Evolutionary conservation across 2,113 vertebrate genomes (phyloP).

Genomic region (Montifringilla adamsi): DNA sequence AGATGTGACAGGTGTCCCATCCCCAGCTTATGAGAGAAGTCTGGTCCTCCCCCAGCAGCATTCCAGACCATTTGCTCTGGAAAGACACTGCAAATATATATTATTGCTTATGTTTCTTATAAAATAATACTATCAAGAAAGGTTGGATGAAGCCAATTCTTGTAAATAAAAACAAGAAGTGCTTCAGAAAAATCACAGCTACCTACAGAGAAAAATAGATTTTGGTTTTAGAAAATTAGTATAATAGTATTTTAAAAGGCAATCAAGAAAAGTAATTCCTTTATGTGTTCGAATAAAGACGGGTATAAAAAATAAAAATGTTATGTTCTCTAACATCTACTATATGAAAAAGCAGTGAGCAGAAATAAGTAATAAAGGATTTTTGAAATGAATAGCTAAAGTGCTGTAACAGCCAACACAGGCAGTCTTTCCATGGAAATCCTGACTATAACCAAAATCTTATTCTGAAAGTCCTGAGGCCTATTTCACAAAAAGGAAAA

Average conservation of each 20-base stretch:
- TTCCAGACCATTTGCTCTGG: neutral
- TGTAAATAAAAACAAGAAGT: neutral
- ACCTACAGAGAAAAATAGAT: neutral
- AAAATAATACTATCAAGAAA: neutral
- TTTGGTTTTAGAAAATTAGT: neutral
- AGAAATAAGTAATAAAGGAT: neutral
- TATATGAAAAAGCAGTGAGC: neutral
- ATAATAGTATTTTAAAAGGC: neutral
- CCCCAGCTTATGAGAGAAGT: neutral
- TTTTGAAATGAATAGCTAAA: neutral
- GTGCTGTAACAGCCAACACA: neutral
- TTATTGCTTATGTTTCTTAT: neutral
- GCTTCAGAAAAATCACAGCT: neutral
- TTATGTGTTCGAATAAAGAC: neutral
- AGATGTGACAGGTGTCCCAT: fast-evolving
- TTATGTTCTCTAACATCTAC: neutral
- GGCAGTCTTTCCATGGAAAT: neutral
- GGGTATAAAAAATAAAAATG: neutral
- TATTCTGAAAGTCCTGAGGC: neutral
- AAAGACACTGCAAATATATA: neutral
- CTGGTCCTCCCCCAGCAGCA: neutral
- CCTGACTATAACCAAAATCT: neutral
- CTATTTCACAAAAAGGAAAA: neutral
- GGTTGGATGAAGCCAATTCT: neutral
- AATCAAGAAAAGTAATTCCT: neutral